phyloP scores from a whole-genome alignment of 2,797 vertebrate genomes.

The Pangasius krempfi region DNA sequence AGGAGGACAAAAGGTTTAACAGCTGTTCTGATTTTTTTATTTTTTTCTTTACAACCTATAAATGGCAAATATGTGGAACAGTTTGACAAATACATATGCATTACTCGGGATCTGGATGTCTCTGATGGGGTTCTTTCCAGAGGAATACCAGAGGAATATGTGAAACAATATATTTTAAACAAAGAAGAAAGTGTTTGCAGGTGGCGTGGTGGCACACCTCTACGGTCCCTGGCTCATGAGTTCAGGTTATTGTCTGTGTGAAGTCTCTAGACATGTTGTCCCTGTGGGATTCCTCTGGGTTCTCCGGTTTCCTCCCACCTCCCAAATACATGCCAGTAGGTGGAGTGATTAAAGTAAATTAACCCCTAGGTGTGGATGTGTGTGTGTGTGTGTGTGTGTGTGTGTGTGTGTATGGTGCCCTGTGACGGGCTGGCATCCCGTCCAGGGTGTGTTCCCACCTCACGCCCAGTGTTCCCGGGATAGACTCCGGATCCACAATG shows the following conservation, averaged over 20 bases:
- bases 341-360: neutral
- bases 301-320: neutral
- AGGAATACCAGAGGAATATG: too few relatives aligned
- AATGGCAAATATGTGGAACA: neutral
- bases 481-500: neutral
- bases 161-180: neutral
- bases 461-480: neutral
- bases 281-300: neutral
- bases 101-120: neutral
- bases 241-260: neutral
- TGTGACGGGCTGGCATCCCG: neutral
- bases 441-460: neutral
- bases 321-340: neutral
- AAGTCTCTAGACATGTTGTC: neutral
- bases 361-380: neutral
- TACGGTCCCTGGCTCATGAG: too few relatives aligned
- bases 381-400: neutral
- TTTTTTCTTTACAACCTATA: neutral
- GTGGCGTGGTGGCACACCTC: neutral
- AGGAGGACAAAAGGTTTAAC: too few relatives aligned
- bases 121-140: too few relatives aligned
- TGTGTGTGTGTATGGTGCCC: neutral
- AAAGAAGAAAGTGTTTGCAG: neutral
- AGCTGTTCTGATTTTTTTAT: neutral
- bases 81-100: too few relatives aligned